Base-by-base conservation (phyloP, 2,113 vertebrate species). In the Vidua chalybeata region DNA sequence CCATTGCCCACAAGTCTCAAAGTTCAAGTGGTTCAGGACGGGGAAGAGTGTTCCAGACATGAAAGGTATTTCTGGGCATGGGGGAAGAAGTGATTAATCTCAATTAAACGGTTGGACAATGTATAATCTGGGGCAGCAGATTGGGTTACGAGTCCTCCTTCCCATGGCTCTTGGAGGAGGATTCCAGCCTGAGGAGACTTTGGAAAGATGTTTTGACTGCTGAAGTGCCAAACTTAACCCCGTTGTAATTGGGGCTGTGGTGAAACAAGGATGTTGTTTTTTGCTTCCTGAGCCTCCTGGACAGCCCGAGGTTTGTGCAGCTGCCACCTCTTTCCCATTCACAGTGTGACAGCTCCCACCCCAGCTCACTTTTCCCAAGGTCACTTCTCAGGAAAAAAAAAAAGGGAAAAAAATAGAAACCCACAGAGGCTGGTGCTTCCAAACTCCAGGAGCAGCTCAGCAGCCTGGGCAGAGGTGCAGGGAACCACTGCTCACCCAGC, bases 41-140 rank as follows among this genome's bases (percentile, higher is more conserved):
- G 69, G 35, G 71, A 93, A 55, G 71, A 78, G 81, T 28, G 41
- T 79, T 93, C 75, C 89, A 88, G 91, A 96, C 95, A 88, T 93
- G 85, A 95, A 82, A 96, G 64, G 79, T 92, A 49, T 93, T 97
- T 77, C 90, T 88, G 93, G 79, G 90, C 64, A 92, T 39, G 13
- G 76, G 87, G 87, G 76, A 95, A 96, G 90, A 27, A 89, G 93
- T 93, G 95, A 96, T 96, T 96, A 94, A 97, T 97, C 95, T 97
- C 96, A 88, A 93, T 96, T 94, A 96, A 88, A 84, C 4, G 71
- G 77, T 79, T 31, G 76, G 87, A 93, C 73, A 72, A 83, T 76
- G 90, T 66, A 76, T 96, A 83, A 95, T 91, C 91, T 75, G 69
- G 87, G 91, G 91, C 79, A 87, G 83, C 82, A 91, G 96, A 92